A percentile compares a stretch with the other conserved stretches of the same genome.
phyloP scores from a whole-genome alignment of 2,888 invertebrate genomes.

The Ramazzottius varieornatus region DNA sequence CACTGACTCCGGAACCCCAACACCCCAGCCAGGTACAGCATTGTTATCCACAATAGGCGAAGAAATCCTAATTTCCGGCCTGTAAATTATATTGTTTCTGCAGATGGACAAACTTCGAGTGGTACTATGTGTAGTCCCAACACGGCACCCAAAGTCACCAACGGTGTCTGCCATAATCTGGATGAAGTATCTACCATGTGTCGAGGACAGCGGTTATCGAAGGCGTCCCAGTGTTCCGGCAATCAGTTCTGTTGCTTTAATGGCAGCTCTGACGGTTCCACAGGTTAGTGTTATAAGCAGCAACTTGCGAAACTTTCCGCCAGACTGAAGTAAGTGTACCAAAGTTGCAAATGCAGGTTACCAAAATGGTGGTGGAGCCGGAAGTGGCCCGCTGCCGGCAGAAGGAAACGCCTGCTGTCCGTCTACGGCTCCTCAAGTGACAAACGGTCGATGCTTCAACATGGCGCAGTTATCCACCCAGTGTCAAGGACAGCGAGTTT shows the following conservation, averaged over 20 bases:
- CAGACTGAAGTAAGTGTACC: no score
- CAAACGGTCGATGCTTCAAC: background rate
- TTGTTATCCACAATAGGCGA: no score
- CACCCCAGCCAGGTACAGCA: no score
- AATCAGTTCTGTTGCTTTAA: background rate
- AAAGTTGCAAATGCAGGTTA: no score
- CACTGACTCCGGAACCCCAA: no score
- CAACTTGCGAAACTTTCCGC: no score
- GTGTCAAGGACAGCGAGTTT: background rate
- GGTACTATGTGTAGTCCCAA: background rate
- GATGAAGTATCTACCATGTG: background rate
- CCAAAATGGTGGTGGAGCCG: no score
- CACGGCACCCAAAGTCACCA: background rate
- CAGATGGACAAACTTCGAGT: no score
- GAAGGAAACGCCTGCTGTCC: background rate
- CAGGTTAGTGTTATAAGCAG: no score
- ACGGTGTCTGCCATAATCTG: background rate
- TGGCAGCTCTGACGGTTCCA: background rate
- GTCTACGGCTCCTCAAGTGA: background rate
- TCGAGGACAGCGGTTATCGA: background rate
- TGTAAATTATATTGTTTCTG: no score
- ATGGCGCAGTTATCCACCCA: background rate
- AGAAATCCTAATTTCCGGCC: no score
- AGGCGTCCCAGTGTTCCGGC: background rate
- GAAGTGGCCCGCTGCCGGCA: background rate